phyloP scores from a whole-genome alignment of 2,888 invertebrate genomes.

The Chesias legatella region DNA sequence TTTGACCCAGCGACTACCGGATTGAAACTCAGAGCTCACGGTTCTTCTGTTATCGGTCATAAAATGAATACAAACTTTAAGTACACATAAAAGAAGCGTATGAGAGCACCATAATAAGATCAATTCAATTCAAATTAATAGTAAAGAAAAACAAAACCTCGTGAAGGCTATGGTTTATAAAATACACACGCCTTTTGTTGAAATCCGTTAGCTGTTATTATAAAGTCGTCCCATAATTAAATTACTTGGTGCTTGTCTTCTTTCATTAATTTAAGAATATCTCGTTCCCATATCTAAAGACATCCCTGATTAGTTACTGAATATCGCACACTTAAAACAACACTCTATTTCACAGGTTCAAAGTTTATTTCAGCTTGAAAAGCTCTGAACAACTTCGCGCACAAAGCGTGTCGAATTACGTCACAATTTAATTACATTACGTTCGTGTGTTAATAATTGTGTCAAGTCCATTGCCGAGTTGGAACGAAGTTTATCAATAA shows the following conservation, averaged over 20 bases:
- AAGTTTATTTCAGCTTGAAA: slow-evolving; percentile 10
- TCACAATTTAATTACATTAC: slow-evolving; percentile 27
- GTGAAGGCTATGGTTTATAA: too few relatives aligned
- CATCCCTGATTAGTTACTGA: slow-evolving; percentile 20
- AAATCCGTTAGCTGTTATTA: slow-evolving; percentile 12
- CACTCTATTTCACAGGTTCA: too few relatives aligned
- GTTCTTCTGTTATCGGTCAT: too few relatives aligned
- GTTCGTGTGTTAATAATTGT: slow-evolving; percentile 21
- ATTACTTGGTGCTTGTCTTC: slow-evolving; percentile 21
- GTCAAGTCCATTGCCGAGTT: slow-evolving; percentile 30
- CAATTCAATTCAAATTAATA: too few relatives aligned
- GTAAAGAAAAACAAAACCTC: too few relatives aligned
- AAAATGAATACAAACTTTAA: too few relatives aligned
- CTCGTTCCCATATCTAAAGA: slow-evolving; percentile 35
- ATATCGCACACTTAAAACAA: too few relatives aligned
- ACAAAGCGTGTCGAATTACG: slow-evolving; percentile 38
- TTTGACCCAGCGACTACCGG: too few relatives aligned
- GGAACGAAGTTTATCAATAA: slow-evolving; percentile 16
- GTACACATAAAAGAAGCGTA: too few relatives aligned
- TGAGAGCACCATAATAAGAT: too few relatives aligned
- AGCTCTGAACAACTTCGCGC: slow-evolving; percentile 26
- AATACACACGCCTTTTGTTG: too few relatives aligned
- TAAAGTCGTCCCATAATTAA: slow-evolving; percentile 16
- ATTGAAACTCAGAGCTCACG: too few relatives aligned
- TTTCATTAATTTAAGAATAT: slow-evolving; percentile 30